Evolutionary conservation across 2,888 invertebrate genomes (phyloP), one percentile per base, ranked within the genome.

Genomic region (Podotricha telesiphe): DNA sequence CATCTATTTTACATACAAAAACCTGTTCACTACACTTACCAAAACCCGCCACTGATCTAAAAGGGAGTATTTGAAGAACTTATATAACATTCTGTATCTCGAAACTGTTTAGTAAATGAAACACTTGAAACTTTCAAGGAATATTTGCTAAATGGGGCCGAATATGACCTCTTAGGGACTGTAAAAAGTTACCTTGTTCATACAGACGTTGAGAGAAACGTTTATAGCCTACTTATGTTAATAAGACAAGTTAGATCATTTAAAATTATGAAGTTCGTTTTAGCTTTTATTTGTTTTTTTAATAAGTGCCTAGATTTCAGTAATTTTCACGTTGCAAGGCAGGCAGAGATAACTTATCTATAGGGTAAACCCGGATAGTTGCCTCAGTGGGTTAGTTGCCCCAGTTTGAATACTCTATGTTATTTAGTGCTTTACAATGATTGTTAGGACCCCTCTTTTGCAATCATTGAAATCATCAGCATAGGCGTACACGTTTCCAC

Each of bases 61-160:
- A 2, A 5, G 1, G 7, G 10, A 20, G 10, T 40, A 19, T 5
- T 19, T 15, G 8, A 15, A 40, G 11, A 20, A 42, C 40, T 20
- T 58, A 42, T n/a, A 15, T 58, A 58, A 58, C 2, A 42, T 42
- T 20, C 20, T 15, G 22, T 45, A 59, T 53, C 42, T 40, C 22
- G n/a, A 59, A 8, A 13, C 15, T 20, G 19, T 58, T 4, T 15
- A 15, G 20, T 42, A 59, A 42, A 40, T 58, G 22, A 42, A 59
- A 45, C 58, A 42, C n/a, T 59, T 59, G 58, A 59, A 59, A 59
- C 58, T 59, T 59, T 13, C 42, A 22, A 59, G 42, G 42, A 59
- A n/a, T 59, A 42, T 59, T 20, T 42, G 42, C 58, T 22, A 20
- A 22, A 10, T 45, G 8, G 20, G 20, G 22, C 17, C n/a, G n/a